phyloP scores from a whole-genome alignment of 2,888 invertebrate genomes.

The Parascotia fuliginaria region DNA sequence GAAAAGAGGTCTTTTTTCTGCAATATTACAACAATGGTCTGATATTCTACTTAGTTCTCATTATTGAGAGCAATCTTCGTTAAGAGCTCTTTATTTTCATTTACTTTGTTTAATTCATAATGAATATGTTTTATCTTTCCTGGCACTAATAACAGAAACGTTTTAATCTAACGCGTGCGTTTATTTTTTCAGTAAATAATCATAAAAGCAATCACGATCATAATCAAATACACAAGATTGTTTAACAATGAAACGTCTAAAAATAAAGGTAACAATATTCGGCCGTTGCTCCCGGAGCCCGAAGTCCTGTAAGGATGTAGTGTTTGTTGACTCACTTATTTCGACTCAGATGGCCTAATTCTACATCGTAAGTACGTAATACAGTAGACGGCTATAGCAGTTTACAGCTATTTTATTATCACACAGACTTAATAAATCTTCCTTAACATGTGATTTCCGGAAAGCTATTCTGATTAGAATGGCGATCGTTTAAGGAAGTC shows the following conservation, averaged over 20 bases:
- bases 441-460: slow-evolving; percentile 64
- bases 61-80: too few species aligned
- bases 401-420: slow-evolving; percentile 69
- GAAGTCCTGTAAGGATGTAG: slow-evolving; percentile 56
- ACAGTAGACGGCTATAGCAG: slow-evolving; percentile 60
- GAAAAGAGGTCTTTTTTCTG: too few species aligned
- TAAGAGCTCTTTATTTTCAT: too few species aligned
- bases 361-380: slow-evolving; percentile 71
- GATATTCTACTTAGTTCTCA: too few species aligned
- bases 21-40: too few species aligned
- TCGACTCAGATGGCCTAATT: slow-evolving; percentile 68
- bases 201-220: slow-evolving; percentile 35
- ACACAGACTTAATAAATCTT: slow-evolving; percentile 72
- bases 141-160: too few species aligned
- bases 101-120: too few species aligned
- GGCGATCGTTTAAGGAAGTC: slow-evolving; percentile 65
- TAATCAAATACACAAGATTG: slow-evolving; percentile 32
- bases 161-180: slow-evolving; percentile 6
- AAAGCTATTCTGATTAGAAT: slow-evolving; percentile 63
- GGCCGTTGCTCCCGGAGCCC: slow-evolving; percentile 68
- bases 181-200: slow-evolving; percentile 38
- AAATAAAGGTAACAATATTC: slow-evolving; percentile 47
- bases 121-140: too few species aligned
- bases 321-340: slow-evolving; percentile 75
- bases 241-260: slow-evolving; percentile 43